Base-by-base conservation (phyloP, 2,797 vertebrate species). In the Paedocypris micromegethes region DNA sequence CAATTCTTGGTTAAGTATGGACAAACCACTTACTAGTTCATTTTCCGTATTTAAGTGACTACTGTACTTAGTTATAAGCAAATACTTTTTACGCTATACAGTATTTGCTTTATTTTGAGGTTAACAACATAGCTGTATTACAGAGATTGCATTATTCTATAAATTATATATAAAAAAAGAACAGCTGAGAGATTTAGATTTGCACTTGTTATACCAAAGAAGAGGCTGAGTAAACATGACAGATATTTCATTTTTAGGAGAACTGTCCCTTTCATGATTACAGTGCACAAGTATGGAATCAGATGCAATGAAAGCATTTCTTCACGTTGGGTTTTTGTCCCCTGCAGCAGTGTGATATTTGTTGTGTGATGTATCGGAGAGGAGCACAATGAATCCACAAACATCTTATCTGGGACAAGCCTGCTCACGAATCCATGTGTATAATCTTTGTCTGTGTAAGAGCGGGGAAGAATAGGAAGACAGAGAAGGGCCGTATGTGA, bases 321-420 rank as follows among this genome's bases (percentile, higher is more conserved):
- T 50, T 8, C 50, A 68, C 48, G 40, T 39, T 2, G 42, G 9
- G 5, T 37, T 63, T 56, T 49, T 51, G 6, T 43, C 44, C 52
- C 37, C 61, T 62, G 58, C 47, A 42, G 58, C 48, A 43, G 39
- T 63, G 65, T 58, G 40, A 60, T 55, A 23, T 37, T 40, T 56
- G 55, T 44, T 64, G 60, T 41, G 44, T 50, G 68, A 57, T 48
- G 53, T 38, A 58, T 38, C 7, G 44, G 23, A 68, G 54, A 58
- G 60, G 61, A 58, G 40, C 55, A 55, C 49, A 53, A 5, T 66
- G 57, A 64, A 55, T 43, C 64, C 39, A 66, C 53, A 53, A 66
- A 72, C 66, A 73, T 58, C 55, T 68, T 73, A 73, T 68, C 66
- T 73, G 72, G 72, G 66, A 69, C 66, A 73, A 57, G 55, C 62